Evolutionary conservation across 2,797 vertebrate genomes (phyloP).

Genomic region (Balearica regulorum): DNA sequence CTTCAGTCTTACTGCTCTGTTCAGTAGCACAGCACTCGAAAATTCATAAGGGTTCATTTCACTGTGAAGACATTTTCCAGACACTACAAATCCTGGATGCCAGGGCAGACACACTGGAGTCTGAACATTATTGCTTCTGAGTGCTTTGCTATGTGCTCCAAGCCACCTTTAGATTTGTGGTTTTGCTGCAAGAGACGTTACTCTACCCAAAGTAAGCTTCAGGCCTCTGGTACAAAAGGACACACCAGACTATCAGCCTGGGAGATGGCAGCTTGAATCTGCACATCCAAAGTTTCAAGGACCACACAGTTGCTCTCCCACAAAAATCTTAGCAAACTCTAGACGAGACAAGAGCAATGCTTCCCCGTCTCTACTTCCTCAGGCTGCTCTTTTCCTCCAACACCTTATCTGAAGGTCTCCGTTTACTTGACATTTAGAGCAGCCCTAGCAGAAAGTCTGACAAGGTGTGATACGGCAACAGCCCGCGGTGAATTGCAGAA

Average conservation of each 20-base stretch:
- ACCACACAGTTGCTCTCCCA: not conserved
- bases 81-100: not conserved
- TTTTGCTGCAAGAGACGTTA: not conserved
- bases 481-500: not conserved
- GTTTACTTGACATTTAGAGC: not conserved
- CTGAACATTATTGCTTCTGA: not conserved
- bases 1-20: not conserved
- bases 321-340: not conserved
- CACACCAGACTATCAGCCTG: not conserved
- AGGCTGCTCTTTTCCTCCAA: not conserved
- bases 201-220: not conserved
- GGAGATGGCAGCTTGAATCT: not conserved
- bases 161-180: not conserved
- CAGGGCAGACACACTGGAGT: not conserved
- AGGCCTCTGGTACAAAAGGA: not conserved
- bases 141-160: not conserved
- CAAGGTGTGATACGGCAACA: not conserved
- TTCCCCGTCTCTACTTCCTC: not conserved
- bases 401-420: not conserved
- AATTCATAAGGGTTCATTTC: not conserved
- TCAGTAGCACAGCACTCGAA: not conserved
- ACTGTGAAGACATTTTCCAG: not conserved
- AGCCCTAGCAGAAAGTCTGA: not conserved
- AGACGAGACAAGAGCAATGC: not conserved
- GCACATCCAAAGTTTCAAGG: not conserved